These are phyloP conservation scores for Machaerirhynchus nigripectus DNA, from an alignment of 2,113 vertebrate species.

Conservation along the genomic window DNA sequence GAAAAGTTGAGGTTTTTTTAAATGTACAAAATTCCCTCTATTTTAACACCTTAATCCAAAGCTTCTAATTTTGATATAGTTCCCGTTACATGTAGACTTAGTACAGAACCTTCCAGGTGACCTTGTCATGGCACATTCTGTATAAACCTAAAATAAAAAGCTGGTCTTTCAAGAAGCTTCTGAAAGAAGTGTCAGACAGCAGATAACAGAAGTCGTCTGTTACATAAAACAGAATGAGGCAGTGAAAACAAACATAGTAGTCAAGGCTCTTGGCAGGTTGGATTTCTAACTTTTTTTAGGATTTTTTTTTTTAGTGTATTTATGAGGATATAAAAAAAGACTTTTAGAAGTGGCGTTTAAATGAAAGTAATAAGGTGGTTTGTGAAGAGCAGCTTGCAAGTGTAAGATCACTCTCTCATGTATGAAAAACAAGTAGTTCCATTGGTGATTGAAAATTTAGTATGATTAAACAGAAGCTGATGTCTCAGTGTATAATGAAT, in stretches of 20 bases:
- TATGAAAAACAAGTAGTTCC: neutral
- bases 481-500: neutral
- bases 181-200: neutral
- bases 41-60: neutral
- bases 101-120: neutral
- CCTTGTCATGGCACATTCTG: neutral
- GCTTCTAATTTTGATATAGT: neutral
- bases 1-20: neutral
- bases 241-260: neutral
- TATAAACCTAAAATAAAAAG: neutral
- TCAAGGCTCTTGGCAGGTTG: neutral
- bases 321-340: neutral
- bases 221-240: neutral
- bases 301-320: neutral
- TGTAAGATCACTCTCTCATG: neutral
- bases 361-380: neutral
- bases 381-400: neutral
- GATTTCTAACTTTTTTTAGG: neutral
- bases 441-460: neutral
- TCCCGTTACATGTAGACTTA: neutral
- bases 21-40: neutral
- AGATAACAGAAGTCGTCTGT: neutral
- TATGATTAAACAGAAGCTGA: neutral
- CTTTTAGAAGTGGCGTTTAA: neutral
- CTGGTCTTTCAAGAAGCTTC: neutral